These are phyloP conservation scores for Platysternon megacephalum DNA, from an alignment of 2,113 vertebrate genomes.

Conservation along the genomic window DNA sequence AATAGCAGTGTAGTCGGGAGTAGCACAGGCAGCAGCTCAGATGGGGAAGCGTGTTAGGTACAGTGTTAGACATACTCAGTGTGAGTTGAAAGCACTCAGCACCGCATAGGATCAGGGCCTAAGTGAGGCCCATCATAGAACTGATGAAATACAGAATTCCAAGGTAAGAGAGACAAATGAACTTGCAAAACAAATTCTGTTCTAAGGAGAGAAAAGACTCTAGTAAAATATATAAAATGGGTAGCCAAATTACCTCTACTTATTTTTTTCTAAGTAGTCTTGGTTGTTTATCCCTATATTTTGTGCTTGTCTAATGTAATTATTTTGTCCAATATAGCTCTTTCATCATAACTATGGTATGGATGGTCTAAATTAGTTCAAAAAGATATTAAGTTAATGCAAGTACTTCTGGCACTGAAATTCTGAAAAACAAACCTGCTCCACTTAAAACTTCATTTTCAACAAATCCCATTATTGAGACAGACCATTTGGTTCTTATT, in stretches of 20 bases:
- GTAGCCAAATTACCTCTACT: neutral
- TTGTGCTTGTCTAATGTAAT: neutral
- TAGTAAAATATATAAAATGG: neutral
- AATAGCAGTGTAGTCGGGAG: too few species aligned
- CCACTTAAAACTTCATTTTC: neutral
- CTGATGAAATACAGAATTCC: neutral
- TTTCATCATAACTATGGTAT: neutral
- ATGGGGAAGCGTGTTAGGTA: too few species aligned
- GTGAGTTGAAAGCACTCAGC: neutral
- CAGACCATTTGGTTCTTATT: neutral
- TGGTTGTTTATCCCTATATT: neutral
- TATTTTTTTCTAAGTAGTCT: fast-evolving
- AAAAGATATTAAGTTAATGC: neutral
- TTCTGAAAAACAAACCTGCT: neutral
- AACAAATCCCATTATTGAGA: neutral
- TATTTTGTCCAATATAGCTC: neutral
- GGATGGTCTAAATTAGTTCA: neutral
- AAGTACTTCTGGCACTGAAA: neutral
- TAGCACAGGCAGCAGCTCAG: too few species aligned
- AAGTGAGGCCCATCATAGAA: fast-evolving
- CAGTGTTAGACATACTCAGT: neutral
- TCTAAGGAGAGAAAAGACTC: neutral
- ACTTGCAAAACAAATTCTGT: neutral
- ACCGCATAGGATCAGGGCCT: neutral
- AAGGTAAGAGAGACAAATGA: neutral